Evolutionary conservation across 1,140 invertebrate species (phyloP).

Genomic region (Rhyzopertha dominica): DNA sequence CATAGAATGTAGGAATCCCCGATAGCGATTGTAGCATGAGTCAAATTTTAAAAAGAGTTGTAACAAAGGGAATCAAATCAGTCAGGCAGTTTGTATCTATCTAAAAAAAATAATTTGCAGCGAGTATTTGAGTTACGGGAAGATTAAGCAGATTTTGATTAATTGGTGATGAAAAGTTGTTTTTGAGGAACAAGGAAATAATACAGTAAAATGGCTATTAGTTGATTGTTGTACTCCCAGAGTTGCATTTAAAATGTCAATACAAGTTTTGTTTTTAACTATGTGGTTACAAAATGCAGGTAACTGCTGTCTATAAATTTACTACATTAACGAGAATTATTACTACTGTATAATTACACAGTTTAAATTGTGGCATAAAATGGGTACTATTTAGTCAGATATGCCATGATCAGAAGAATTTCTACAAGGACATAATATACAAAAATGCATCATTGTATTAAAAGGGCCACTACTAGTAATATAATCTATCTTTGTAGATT

Average conservation of each 20-base stretch:
- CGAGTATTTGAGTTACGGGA: too few relatives aligned
- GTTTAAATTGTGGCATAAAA: background rate
- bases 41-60: too few relatives aligned
- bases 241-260: background rate
- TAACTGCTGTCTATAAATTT: background rate
- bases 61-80: too few relatives aligned
- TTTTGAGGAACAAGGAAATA: too few relatives aligned
- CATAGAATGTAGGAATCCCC: too few relatives aligned
- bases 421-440: background rate
- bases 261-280: background rate
- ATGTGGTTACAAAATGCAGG: background rate
- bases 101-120: too few relatives aligned
- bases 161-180: too few relatives aligned
- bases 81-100: too few relatives aligned
- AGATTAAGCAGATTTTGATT: too few relatives aligned
- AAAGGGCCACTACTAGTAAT: background rate
- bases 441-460: background rate
- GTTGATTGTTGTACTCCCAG: background rate
- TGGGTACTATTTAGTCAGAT: background rate
- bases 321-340: background rate
- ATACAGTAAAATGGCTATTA: background rate
- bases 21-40: too few relatives aligned
- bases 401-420: background rate
- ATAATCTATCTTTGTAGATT: conserved; percentile 1
- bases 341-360: background rate